Evolutionary conservation across 2,797 vertebrate genomes (phyloP).

Genomic region (Pyrocephalus nanus): DNA sequence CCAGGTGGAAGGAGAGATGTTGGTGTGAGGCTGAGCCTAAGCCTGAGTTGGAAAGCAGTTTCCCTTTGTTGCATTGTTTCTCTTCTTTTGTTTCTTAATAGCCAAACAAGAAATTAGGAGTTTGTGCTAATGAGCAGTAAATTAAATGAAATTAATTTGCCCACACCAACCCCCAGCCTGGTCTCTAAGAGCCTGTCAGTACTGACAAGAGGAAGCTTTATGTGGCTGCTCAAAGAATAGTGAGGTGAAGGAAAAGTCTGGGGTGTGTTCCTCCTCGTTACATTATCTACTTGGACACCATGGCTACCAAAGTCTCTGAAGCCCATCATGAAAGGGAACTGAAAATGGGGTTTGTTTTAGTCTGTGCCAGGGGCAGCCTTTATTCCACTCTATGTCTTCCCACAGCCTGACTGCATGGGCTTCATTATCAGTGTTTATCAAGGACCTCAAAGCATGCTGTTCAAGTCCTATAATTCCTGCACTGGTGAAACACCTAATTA

Average conservation of each 20-base stretch:
- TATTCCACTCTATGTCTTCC: constrained; percentile 6
- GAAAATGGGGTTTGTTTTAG: constrained; percentile 43
- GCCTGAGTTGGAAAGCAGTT: background rate
- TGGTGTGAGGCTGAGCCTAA: background rate
- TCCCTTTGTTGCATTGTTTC: background rate
- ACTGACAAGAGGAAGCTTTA: background rate
- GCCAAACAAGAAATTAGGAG: background rate
- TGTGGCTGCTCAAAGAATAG: background rate
- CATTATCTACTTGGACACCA: background rate
- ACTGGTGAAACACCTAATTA: constrained; percentile 54
- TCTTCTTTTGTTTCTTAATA: background rate
- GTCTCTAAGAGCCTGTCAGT: background rate
- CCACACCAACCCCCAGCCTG: background rate
- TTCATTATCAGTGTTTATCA: constrained; percentile 53
- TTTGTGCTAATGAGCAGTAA: background rate
- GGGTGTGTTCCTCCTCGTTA: background rate
- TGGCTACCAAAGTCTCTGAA: constrained; percentile 28
- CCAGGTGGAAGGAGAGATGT: accelerated
- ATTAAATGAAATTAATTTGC: background rate
- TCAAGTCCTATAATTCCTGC: constrained; percentile 25
- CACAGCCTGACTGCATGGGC: constrained; percentile 19
- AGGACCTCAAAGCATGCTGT: constrained; percentile 42
- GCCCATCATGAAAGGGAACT: constrained; percentile 25
- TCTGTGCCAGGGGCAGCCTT: constrained; percentile 30
- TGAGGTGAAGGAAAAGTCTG: background rate